Base-by-base conservation (phyloP, 2,888 invertebrate species). In the Andricus quercusramuli region DNA sequence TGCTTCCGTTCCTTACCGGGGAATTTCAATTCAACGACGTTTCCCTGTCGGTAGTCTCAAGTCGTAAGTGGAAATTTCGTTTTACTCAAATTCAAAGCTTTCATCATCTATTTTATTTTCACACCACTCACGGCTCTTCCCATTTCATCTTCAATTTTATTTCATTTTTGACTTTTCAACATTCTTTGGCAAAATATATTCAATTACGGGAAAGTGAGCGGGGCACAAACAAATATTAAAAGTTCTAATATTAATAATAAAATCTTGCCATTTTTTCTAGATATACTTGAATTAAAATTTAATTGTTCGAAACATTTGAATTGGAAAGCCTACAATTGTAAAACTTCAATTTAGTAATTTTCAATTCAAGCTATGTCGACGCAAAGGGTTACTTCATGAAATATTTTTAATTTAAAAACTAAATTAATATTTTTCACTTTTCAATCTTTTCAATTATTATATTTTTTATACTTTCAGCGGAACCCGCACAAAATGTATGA, bases 1-100 rank as follows among this genome's bases (percentile, higher is more conserved):
- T 68, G 77, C 79, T 81, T 85, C 81, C 82, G 82, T 82, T 83
- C 80, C 81, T 81, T 82, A 78, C 79, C 82, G 80, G 74, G 67
- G 82, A 82, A 85, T 84, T 83, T 83, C 84, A 77, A 83, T 82
- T 83, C 82, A 77, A 81, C 74, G 80, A 64, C 62, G 76, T 70
- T 81, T 78, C 67, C 67, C 64, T 59, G 77, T 70, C 76, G 65
- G 67, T 64, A 59, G 59, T 41, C 51, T 80, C 65, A 44, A 80
- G 78, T 78, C 65, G 67, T 67, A 74, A 25, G 64, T 44, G 78
- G 68, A 74, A 83, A 82, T 79, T 82, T 68, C 22, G 25, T 68
- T 74, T 74, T 32, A 20, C 29, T 29, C 37, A 74, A 74, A 74
- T 74, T 74, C 32, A 74, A 74, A 74, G 32, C 74, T 74, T 74